phyloP scores from a whole-genome alignment of 2,888 invertebrate species.

The Coremacera marginata region DNA sequence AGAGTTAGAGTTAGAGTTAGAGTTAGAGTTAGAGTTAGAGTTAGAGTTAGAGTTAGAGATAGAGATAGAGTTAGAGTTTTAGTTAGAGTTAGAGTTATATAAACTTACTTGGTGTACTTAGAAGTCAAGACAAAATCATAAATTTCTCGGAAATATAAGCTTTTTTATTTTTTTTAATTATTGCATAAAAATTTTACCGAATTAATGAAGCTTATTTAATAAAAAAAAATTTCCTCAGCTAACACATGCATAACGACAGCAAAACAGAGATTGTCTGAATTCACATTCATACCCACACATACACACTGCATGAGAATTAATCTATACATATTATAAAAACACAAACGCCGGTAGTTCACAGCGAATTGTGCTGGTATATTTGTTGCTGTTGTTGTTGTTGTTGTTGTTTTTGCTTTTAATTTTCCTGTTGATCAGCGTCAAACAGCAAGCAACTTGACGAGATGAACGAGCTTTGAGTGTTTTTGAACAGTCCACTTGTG shows the following conservation, averaged over 20 bases:
- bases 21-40: no score
- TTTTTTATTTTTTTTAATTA: no score
- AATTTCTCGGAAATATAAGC: no score
- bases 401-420: slow-evolving; percentile 28
- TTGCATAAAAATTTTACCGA: no score
- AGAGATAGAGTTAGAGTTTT: no score
- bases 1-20: no score
- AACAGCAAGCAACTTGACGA: slow-evolving; percentile 16
- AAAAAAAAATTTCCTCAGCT: not conserved
- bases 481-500: slow-evolving; percentile 35
- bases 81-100: no score
- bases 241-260: not conserved
- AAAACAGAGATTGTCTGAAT: not conserved
- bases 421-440: slow-evolving; percentile 36
- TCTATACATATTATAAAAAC: not conserved
- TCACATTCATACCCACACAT: not conserved
- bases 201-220: not conserved
- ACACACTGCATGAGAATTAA: not conserved
- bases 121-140: no score
- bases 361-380: no score
- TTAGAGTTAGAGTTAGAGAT: no score
- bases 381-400: slow-evolving; percentile 11
- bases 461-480: slow-evolving; percentile 32
- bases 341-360: not conserved
- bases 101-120: no score